Base-by-base conservation (phyloP, 2,113 vertebrate species). In the Prietella phreatophila region DNA sequence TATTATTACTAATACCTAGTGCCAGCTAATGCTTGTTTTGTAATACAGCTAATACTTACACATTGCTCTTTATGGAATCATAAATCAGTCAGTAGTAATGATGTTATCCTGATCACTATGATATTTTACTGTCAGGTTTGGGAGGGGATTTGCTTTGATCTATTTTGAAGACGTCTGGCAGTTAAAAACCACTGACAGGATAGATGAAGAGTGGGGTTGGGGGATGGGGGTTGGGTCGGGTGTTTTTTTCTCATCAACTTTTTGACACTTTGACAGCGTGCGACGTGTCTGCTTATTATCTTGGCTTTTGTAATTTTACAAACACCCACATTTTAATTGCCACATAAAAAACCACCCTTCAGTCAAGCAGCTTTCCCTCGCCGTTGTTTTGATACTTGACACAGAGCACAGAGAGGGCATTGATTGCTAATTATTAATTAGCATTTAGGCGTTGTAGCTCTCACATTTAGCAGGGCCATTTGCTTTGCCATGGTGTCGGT, bases 371-470 rank as follows among this genome's bases (percentile, higher is more conserved):
- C 71, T 79, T 80, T 87, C 82, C 69, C 58, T 87, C 82, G 20
- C 60, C 36, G 61, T 86, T 85, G 79, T 80, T 86, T 76, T 80
- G 85, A 83, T 89, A 83, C 82, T 89, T 89, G 88, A 89, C 90
- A 87, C 87, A 79, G 63, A 78, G 53, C 84, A 83, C 67, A 82
- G 90, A 91, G 61, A 86, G 87, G 83, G 90, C 88, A 91, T 89
- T 87, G 88, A 91, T 91, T 86, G 79, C 88, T 91, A 91, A 91
- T 88, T 88, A 89, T 91, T 91, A 91, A 91, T 89, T 91, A 89
- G 90, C 88, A 83, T 91, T 91, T 91, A 79, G 88, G 83, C 83
- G 85, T 85, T 84, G 82, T 89, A 80, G 56, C 27, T 15, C 80
- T 88, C 84, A 83, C 84, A 81, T 80, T 86, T 90, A 90, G 89